phyloP scores from a whole-genome alignment of 64 coral and sea anemone genomes.

The Catalaphyllia jardinei region DNA sequence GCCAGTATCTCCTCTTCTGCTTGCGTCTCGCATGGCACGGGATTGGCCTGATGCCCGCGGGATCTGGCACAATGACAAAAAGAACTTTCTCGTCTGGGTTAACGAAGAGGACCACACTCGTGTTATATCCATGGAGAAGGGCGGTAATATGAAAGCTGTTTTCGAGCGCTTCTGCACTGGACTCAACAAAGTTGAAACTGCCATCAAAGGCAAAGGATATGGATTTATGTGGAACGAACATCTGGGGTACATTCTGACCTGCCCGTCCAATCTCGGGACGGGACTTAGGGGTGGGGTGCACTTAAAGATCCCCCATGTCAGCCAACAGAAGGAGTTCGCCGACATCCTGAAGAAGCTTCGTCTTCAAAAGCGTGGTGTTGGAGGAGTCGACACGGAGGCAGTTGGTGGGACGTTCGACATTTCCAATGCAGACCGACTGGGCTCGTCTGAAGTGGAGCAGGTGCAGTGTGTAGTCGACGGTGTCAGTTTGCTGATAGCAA shows the following conservation, averaged over 20 bases:
- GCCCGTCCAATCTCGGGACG: slow-evolving; percentile 90
- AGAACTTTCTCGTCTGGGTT: slow-evolving; percentile 89
- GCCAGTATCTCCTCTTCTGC: slow-evolving; percentile 88
- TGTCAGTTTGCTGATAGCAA: slow-evolving; percentile 68
- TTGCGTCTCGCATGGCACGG: slow-evolving; percentile 84
- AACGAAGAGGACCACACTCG: slow-evolving; percentile 92
- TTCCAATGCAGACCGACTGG: slow-evolving; percentile 84
- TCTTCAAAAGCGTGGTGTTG: slow-evolving; percentile 88
- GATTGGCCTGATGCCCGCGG: slow-evolving; percentile 94
- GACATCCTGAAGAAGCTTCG: slow-evolving; percentile 52
- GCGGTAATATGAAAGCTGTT: slow-evolving; percentile 86
- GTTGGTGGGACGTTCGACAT: slow-evolving; percentile 80
- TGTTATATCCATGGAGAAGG: slow-evolving; percentile 90
- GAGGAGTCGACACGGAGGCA: slow-evolving; percentile 82
- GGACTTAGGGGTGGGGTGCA: slow-evolving; percentile 84
- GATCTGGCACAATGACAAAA: slow-evolving; percentile 94
- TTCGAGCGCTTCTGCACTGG: slow-evolving; percentile 89
- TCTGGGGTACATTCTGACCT: slow-evolving; percentile 79
- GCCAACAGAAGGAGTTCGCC: slow-evolving; percentile 64
- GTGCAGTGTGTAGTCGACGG: slow-evolving; percentile 84
- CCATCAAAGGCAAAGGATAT: slow-evolving; percentile 79
- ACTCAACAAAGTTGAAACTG: slow-evolving; percentile 79
- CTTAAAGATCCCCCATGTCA: slow-evolving; percentile 72
- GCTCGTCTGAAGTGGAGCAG: slow-evolving; percentile 87
- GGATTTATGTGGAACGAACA: slow-evolving; percentile 92